Evolutionary conservation across 1,140 invertebrate species (phyloP).

Genomic region (Drosophila sp.): DNA sequence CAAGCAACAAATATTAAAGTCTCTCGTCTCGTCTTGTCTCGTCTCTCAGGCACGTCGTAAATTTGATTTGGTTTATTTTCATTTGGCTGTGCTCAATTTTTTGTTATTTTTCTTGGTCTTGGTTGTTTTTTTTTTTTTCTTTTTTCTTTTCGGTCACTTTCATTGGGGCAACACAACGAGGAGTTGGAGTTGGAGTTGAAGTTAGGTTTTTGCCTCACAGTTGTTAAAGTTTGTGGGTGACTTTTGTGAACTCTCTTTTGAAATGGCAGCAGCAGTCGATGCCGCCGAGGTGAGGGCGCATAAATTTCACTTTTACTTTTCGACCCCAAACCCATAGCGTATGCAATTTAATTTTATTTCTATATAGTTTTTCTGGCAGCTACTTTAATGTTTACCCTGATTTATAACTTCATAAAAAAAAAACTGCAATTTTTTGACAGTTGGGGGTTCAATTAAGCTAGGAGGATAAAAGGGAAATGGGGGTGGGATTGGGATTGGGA

Average conservation of each 20-base stretch:
- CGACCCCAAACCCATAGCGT: not conserved
- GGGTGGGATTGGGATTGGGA: too few relatives aligned
- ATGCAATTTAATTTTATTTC: constrained; percentile 17
- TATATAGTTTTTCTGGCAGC: constrained; percentile 24
- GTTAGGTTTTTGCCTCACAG: not conserved
- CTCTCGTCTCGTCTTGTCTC: constrained; percentile 4
- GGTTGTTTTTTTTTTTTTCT: not conserved
- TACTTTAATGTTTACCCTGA: constrained; percentile 16
- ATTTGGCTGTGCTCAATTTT: constrained; percentile 21
- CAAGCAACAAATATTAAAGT: constrained; percentile 6
- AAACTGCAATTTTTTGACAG: not conserved
- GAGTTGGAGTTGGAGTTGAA: not conserved
- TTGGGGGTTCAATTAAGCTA: too few relatives aligned
- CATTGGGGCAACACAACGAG: constrained; percentile 15
- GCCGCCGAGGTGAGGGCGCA: constrained; percentile 14
- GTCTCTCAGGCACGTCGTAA: constrained; percentile 22
- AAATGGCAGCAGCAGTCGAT: constrained; percentile 6
- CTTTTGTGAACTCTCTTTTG: constrained; percentile 16
- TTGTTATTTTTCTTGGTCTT: constrained; percentile 6
- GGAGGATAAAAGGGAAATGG: too few relatives aligned
- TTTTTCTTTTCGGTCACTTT: constrained; percentile 19
- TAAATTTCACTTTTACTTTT: constrained; percentile 32
- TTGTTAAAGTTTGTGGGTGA: constrained; percentile 5
- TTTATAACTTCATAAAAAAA: constrained; percentile 13
- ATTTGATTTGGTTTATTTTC: constrained; percentile 27